These are phyloP conservation scores for Junco hyemalis DNA, from an alignment of 2,113 vertebrate genomes.

Conservation along the genomic window DNA sequence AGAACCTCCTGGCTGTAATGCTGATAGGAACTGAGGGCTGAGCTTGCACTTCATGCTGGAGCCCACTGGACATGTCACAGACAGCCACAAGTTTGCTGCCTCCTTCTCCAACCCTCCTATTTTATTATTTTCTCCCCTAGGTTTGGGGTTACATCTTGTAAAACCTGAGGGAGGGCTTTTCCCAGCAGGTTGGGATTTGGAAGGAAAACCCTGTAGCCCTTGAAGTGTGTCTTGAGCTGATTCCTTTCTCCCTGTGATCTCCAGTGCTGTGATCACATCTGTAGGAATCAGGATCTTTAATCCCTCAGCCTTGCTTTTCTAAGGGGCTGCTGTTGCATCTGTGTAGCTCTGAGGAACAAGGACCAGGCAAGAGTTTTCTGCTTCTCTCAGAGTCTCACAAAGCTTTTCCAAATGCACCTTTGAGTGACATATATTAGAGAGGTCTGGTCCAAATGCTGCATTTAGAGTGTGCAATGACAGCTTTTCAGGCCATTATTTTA, in stretches of 20 bases:
- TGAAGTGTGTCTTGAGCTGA: neutral
- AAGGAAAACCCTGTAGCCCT: neutral
- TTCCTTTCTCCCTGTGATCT: neutral
- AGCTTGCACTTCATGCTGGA: conserved; percentile 54
- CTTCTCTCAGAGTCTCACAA: neutral
- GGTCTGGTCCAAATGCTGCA: conserved; percentile 2
- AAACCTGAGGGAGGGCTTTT: neutral
- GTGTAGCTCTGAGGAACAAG: neutral
- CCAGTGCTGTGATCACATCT: neutral
- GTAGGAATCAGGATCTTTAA: neutral
- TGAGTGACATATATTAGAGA: neutral
- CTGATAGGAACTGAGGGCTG: conserved; percentile 41
- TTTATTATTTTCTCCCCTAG: neutral
- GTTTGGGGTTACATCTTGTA: neutral
- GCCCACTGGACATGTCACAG: conserved; percentile 36
- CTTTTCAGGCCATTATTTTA: conserved; percentile 52
- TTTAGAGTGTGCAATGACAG: conserved; percentile 10
- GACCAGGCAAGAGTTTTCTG: neutral
- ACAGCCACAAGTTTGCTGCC: neutral
- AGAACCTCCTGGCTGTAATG: conserved; percentile 34
- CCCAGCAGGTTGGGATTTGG: neutral
- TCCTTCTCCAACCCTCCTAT: neutral
- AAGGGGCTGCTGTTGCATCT: neutral
- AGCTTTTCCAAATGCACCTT: neutral
- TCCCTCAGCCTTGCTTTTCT: neutral